These are phyloP conservation scores for Bimastos eiseni DNA, from an alignment of 2,888 invertebrate species.

Conservation along the genomic window DNA sequence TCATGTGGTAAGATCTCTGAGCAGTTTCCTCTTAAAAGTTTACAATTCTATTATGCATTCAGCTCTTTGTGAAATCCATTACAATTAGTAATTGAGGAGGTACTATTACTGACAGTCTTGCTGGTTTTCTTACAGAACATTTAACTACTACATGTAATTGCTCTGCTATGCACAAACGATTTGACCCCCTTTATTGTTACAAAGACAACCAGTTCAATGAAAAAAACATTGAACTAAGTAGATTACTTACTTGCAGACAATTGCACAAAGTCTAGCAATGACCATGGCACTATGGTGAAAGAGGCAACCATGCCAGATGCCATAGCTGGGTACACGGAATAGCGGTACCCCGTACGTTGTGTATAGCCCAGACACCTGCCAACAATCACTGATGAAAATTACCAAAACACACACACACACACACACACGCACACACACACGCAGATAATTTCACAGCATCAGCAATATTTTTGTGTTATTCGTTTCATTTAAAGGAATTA, in stretches of 20 bases:
- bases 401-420: background rate
- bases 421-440: no score
- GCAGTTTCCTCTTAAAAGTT: background rate
- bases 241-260: constrained; percentile 32
- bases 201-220: background rate
- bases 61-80: background rate
- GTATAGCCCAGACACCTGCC: constrained; percentile 26
- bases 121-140: background rate
- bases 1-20: background rate
- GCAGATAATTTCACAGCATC: no score
- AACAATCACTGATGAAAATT: background rate
- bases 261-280: constrained; percentile 31
- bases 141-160: background rate
- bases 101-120: no score
- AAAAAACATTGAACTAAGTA: background rate
- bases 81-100: background rate
- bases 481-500: no score
- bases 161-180: background rate
- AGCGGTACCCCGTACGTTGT: constrained; percentile 27
- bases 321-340: constrained; percentile 21
- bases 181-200: background rate
- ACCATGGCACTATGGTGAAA: constrained; percentile 28
- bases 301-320: constrained; percentile 30
- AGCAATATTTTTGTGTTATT: no score
- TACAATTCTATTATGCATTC: background rate